Base-by-base conservation (phyloP, 2,113 vertebrate genomes). In the Pipa parva region DNA sequence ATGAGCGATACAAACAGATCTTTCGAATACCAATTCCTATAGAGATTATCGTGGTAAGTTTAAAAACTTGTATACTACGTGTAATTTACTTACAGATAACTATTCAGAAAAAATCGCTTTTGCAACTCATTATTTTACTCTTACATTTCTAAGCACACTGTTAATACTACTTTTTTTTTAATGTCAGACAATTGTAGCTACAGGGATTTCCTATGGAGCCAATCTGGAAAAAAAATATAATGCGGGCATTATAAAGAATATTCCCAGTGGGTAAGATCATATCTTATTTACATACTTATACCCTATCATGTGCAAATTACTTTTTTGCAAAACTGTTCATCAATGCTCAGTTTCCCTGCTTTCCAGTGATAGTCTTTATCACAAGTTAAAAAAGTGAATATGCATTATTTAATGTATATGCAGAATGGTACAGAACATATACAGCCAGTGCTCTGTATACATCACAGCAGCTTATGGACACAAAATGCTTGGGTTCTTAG, bases 41-140 rank as follows among this genome's bases (percentile, higher is more conserved):
- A 77, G 90, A 93, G 87, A 90, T 93, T 13, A 86, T 93, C 76
- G 88, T 92, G 91, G 91, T 93, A 88, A 85, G 92, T 65, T 12
- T 7, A 42, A 61, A 73, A 71, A 29, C n/a, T 18, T 5, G 2
- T 21, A 22, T 1, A 50, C 22, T 11, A 20, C 17, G 21, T 51
- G 13, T 25, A 8, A 8, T 24, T 1, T 7, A 51, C 25, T 17
- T n/a, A 8, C 17, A 28, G n/a, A n/a, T n/a, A n/a, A n/a, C n/a
- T n/a, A 25, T 24, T 52, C 10, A 4, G 11, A 15, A 6, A 18
- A 15, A 1, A 25, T 25, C 12, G 3, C 6, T 26, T 25, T 26
- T 25, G 3, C 29, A n/a, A 12, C 15, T 11, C 27, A 27, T 54
- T 54, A 26, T 27, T 54, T 7, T 31, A 31, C 4, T 4, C 1